Conservation (phyloP, 64 coral and sea anemone genomes). For the Actinia tenebrosa region DNA sequence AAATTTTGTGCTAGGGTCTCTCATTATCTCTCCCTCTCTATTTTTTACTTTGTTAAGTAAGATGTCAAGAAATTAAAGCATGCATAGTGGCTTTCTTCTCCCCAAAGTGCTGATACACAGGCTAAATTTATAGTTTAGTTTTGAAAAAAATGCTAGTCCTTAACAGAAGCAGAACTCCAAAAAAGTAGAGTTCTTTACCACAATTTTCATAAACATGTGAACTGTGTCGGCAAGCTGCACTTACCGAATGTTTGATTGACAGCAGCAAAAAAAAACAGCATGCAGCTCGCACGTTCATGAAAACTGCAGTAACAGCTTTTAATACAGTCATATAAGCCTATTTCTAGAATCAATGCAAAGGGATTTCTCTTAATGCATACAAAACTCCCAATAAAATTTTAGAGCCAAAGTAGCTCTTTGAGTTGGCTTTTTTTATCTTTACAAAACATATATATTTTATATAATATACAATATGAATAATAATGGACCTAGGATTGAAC, state of each 20-base stretch:
- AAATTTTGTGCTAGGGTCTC: too few species aligned
- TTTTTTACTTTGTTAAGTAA: too few species aligned
- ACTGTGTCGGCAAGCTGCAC: too few species aligned
- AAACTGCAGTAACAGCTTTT: neutral
- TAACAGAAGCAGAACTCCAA: neutral
- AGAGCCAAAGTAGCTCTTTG: constrained; percentile 5
- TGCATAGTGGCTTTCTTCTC: too few species aligned
- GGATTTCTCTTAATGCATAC: neutral
- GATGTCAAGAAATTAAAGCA: too few species aligned
- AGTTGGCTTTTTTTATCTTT: constrained; percentile 8
- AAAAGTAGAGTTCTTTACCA: neutral
- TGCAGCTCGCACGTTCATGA: too few species aligned
- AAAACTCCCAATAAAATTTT: neutral
- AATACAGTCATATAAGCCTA: neutral
- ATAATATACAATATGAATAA: constrained; percentile 23
- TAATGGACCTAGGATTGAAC: too few species aligned
- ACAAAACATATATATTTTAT: constrained; percentile 33
- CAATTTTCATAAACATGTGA: too few species aligned
- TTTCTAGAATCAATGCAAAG: neutral
- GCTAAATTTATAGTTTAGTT: neutral
- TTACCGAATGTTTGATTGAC: too few species aligned
- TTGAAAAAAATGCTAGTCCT: neutral
- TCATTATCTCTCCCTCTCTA: too few species aligned
- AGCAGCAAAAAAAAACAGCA: too few species aligned
- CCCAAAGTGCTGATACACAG: too few species aligned